These are phyloP conservation scores for Antedon mediterranea DNA, from an alignment of 53 echinoderm and acorn worm species.

Conservation along the genomic window DNA sequence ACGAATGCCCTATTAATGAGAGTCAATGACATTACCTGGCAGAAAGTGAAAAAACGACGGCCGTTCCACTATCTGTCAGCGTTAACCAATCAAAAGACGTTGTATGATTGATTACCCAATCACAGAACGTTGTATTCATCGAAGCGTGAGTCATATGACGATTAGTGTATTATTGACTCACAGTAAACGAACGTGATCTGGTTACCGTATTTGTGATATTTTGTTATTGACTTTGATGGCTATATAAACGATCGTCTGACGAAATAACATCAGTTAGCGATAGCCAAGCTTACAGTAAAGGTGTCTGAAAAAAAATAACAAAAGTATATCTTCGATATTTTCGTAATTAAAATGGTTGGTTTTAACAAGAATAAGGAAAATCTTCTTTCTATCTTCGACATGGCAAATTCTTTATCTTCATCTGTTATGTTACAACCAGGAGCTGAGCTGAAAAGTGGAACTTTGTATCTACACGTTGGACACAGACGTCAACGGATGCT, in stretches of 20 bases:
- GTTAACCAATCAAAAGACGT: neutral
- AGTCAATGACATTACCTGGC: neutral
- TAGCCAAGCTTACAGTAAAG: neutral
- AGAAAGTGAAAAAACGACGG: neutral
- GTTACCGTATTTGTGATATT: neutral
- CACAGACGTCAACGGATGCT: slow-evolving; percentile 32
- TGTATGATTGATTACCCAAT: neutral
- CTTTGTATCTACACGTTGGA: slow-evolving; percentile 29
- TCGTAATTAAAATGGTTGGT: neutral
- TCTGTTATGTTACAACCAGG: slow-evolving; percentile 26
- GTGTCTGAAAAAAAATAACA: neutral
- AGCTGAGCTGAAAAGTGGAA: slow-evolving; percentile 35
- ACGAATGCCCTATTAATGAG: neutral
- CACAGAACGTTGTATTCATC: neutral
- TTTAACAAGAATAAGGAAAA: neutral
- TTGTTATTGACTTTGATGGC: neutral
- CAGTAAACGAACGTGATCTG: neutral
- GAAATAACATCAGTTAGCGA: neutral
- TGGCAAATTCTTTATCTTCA: neutral
- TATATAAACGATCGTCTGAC: neutral
- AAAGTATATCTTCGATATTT: neutral
- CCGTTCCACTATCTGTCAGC: neutral
- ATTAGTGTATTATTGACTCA: neutral
- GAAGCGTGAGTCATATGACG: neutral
- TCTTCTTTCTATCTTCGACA: neutral